phyloP scores from a whole-genome alignment of 2,113 vertebrate species.

The Gasterosteus nipponicus region DNA sequence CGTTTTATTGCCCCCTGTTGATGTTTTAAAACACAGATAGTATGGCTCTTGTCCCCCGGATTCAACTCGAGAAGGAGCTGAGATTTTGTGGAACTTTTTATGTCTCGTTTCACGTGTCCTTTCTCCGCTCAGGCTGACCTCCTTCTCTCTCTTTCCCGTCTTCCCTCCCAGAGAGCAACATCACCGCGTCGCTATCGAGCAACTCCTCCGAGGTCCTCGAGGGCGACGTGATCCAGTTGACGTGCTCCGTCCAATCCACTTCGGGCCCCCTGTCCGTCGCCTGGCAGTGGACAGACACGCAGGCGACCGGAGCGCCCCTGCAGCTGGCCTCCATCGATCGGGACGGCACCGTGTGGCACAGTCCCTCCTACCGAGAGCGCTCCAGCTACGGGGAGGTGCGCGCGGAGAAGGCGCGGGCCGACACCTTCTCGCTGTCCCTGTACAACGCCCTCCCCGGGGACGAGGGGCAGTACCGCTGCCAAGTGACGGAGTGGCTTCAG shows the following conservation, averaged over 20 bases:
- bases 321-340: constrained; percentile 89
- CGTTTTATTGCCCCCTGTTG: constrained; percentile 46
- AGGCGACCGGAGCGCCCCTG: constrained; percentile 75
- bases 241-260: constrained; percentile 84
- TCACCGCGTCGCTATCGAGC: constrained; percentile 89
- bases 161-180: constrained; percentile 88
- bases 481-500: constrained; percentile 88
- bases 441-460: constrained; percentile 90
- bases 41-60: constrained; percentile 28
- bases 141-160: background rate
- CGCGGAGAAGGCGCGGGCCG: constrained; percentile 85
- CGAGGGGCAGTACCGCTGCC: constrained; percentile 92
- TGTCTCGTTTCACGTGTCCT: background rate
- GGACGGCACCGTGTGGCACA: constrained; percentile 86
- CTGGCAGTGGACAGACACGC: constrained; percentile 89
- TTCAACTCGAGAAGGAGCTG: constrained; percentile 2
- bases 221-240: constrained; percentile 88
- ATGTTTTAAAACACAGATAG: constrained; percentile 36
- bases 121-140: constrained; percentile 4
- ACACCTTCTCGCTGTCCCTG: constrained; percentile 87
- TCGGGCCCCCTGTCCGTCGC: constrained; percentile 85
- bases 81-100: constrained; percentile 21
- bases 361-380: constrained; percentile 86
- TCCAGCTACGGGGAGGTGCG: constrained; percentile 89
- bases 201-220: constrained; percentile 90